Base-by-base conservation (phyloP, 2,113 vertebrate species). In the Anthoscopus minutus region DNA sequence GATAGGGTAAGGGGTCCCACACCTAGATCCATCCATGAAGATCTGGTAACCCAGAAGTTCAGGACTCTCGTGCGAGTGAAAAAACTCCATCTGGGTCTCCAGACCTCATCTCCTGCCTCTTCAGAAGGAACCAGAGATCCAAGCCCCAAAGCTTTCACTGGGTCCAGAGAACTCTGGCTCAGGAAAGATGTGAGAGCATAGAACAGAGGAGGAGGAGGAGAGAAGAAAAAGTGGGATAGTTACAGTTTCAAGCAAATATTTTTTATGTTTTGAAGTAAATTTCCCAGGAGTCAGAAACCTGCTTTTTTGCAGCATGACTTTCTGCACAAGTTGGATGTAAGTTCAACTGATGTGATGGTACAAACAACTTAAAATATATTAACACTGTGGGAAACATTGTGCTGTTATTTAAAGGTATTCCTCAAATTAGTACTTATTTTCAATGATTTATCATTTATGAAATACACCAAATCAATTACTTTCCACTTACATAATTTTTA, bases 1-100 rank as follows among this genome's bases (percentile, higher is more conserved):
- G 19, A 24, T 0, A 1, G 16, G 7, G 3, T 4, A 11, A 57
- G n/a, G 3, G 4, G 1, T 42, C 7, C 13, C 42, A 53, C 7
- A 44, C 15, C 10, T 28, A 45, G n/a, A 48, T 48, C n/a, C 23
- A 27, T 35, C 20, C 1, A 0, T 31, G 45, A 72, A 42, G 15
- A 4, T 86, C 10, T 77, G 18, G 13, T 10, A 72, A 40, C 23
- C 25, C 48, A 54, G 57, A 83, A 73, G 60, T 47, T 47, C 33
- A 35, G 7, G 8, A 60, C 11, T 85, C 11, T 60, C 44, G 25
- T 69, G 19, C 37, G 50, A 40, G 20, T 56, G 65, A 6, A 21
- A 28, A 86, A 65, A 15, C 40, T 51, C 3, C 1, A 2, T 48
- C 31, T 28, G 61, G 3, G 11, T 85, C 62, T 57, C 22, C n/a